Evolutionary conservation across 2,113 vertebrate species (phyloP).

Genomic region (Tachuris rubrigastra): DNA sequence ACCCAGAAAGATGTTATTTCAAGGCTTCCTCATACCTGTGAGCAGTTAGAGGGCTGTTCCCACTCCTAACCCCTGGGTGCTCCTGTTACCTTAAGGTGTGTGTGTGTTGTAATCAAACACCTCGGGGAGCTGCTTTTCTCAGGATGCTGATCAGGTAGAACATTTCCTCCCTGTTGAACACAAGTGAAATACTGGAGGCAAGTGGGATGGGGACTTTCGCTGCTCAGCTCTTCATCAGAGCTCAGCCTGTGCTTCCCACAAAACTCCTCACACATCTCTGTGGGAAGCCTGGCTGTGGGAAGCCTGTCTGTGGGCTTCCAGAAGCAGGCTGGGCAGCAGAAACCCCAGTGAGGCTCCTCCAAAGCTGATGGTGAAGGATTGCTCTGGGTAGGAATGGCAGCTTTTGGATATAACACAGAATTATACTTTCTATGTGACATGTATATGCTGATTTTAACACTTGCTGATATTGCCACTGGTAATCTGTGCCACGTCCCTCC

Average conservation of each 20-base stretch:
- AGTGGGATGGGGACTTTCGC: neutral
- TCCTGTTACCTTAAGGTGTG: neutral
- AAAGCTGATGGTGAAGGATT: neutral
- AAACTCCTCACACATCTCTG: neutral
- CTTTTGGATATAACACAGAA: neutral
- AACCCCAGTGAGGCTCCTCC: neutral
- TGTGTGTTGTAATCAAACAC: neutral
- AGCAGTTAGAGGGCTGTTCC: neutral
- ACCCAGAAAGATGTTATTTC: neutral
- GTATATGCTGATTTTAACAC: neutral
- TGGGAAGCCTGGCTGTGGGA: no score
- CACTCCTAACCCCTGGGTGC: neutral
- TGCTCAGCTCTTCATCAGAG: neutral
- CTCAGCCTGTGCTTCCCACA: neutral
- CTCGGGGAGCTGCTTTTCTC: neutral
- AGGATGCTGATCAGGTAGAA: neutral
- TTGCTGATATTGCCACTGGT: neutral
- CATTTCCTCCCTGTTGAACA: neutral
- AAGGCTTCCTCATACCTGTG: neutral
- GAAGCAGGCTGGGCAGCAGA: rapidly evolving
- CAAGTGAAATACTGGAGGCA: neutral
- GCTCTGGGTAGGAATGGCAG: neutral
- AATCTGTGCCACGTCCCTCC: neutral
- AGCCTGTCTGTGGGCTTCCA: neutral
- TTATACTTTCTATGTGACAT: neutral